Evolutionary conservation across 30 jellyfish, hydroid and myxozoan species (phyloP), one percentile per base, ranked within the genome.

Genomic region (Pseudorhiza aurosa): DNA sequence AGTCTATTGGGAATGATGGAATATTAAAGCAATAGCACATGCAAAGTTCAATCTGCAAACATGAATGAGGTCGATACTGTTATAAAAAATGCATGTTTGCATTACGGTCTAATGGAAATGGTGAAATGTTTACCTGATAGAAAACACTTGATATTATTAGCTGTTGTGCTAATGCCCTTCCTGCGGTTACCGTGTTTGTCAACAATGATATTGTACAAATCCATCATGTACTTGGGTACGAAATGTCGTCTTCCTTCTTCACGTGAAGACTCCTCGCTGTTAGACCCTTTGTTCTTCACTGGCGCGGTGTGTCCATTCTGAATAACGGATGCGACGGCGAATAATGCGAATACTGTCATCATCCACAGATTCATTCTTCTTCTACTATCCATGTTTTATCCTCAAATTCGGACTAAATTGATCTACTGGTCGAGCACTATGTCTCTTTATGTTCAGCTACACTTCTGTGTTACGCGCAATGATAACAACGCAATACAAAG

Each of bases 211-310:
- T 55, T 32, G 72, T 53, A 84, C 30, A 71, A 51, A 47, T 84
- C 88, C 81, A 63, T 43, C 83, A 84, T 68, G 58, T 71, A 84
- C 68, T 84, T 72, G 27, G 95, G 95, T 19, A 75, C 88, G 28
- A 68, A 43, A 8, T 71, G 68, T 22, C 51, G 22, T 31, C 49
- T 71, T 32, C 51, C 22, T 36, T 55, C 55, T n/a, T n/a, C n/a
- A n/a, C n/a, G n/a, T n/a, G n/a, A n/a, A n/a, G n/a, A n/a, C n/a
- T n/a, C n/a, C n/a, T n/a, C n/a, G n/a, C 30, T 21, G 22, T 32
- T 67, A 24, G 43, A 21, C 31, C 17, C 83, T 35, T 19, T n/a
- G 42, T 42, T 47, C 67, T 42, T 44, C 39, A 39, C 18, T 0
- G 36, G 37, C 19, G 67, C 67, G 2, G 67, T 22, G 24, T 53